These are phyloP conservation scores for Zosterops borbonicus DNA, from an alignment of 2,113 vertebrate species.

Conservation along the genomic window DNA sequence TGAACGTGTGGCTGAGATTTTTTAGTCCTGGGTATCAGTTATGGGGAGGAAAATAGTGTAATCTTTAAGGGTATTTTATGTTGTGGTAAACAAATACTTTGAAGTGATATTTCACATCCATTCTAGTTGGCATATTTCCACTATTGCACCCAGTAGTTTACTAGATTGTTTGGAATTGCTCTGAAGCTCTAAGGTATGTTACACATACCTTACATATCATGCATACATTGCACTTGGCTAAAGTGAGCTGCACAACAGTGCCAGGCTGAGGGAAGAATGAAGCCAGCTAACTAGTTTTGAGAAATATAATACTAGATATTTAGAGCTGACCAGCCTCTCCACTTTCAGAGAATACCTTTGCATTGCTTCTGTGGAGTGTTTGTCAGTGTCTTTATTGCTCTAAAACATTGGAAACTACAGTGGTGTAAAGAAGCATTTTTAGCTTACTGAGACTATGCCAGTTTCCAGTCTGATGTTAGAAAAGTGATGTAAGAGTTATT, in stretches of 20 bases:
- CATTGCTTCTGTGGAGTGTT: background rate
- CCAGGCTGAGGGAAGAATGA: background rate
- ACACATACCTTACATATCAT: background rate
- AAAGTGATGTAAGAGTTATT: conserved; percentile 53
- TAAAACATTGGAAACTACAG: background rate
- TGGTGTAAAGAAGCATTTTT: conserved; percentile 2
- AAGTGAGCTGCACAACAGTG: background rate
- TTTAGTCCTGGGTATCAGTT: background rate
- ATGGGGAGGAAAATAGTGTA: background rate
- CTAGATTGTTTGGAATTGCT: background rate
- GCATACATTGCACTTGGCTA: background rate
- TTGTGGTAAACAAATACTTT: background rate
- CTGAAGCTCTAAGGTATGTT: background rate
- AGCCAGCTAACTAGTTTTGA: background rate
- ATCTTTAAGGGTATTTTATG: background rate
- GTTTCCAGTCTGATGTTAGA: conserved; percentile 12
- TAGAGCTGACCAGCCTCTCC: background rate
- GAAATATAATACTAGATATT: background rate
- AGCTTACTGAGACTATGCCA: background rate
- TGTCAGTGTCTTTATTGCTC: background rate
- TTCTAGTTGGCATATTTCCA: background rate
- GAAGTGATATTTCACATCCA: background rate
- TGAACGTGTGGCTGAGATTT: background rate
- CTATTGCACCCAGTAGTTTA: background rate
- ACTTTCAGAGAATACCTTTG: background rate